phyloP scores from a whole-genome alignment of 2,888 invertebrate species.

The Tenthredo livida region DNA sequence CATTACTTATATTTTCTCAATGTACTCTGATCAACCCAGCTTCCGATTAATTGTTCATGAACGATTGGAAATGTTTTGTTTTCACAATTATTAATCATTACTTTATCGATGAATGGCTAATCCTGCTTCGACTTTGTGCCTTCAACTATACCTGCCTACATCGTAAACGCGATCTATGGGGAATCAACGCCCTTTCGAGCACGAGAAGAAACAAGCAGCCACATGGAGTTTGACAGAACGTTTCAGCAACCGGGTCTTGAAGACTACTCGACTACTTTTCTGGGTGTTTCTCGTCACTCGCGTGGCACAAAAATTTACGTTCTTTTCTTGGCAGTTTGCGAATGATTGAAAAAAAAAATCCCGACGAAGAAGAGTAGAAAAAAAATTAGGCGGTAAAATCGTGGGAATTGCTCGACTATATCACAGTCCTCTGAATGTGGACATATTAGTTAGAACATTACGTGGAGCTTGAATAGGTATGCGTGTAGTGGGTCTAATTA shows the following conservation, averaged over 20 bases:
- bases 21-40: neutral
- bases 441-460: constrained; percentile 11
- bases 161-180: neutral
- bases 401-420: neutral
- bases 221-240: neutral
- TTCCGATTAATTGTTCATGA: too few relatives aligned
- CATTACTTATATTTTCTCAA: neutral
- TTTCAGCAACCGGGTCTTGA: neutral
- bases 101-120: neutral
- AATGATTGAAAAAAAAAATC: neutral
- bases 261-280: neutral
- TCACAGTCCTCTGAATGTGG: neutral
- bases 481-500: neutral
- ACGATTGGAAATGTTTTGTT: neutral
- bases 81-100: neutral
- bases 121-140: neutral
- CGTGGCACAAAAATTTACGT: neutral
- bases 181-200: constrained; percentile 19
- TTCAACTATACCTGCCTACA: neutral
- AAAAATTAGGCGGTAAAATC: constrained; percentile 21
- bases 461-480: neutral
- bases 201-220: neutral
- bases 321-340: too few relatives aligned
- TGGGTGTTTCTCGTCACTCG: neutral
- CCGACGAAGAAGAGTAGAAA: neutral